Evolutionary conservation across 2,888 invertebrate species (phyloP).

Genomic region (Sphecodes monilicornis): DNA sequence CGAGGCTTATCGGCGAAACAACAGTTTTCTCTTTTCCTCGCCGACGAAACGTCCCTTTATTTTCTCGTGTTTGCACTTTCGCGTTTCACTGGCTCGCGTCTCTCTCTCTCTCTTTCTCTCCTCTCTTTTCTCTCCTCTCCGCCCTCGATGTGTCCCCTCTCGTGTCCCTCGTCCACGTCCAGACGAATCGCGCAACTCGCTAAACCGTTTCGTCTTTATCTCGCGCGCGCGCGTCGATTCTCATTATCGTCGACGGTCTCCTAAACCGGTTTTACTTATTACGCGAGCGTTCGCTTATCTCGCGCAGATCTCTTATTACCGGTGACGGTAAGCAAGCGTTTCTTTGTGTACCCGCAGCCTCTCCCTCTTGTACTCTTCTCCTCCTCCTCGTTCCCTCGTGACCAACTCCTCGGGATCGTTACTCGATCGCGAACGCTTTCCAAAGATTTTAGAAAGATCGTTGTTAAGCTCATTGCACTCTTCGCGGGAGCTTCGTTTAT

Average conservation of each 20-base stretch:
- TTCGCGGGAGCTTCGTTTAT: too few relatives aligned
- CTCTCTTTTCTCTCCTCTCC: neutral
- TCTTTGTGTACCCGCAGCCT: conserved; percentile 27
- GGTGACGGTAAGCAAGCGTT: conserved; percentile 51
- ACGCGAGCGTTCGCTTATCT: conserved; percentile 58
- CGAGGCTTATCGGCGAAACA: conserved; percentile 63
- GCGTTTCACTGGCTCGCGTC: conserved; percentile 26
- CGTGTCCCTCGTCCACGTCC: neutral
- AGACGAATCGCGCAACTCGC: conserved; percentile 36
- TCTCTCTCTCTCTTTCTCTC: neutral
- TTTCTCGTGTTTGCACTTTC: conserved; percentile 52
- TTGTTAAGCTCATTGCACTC: too few relatives aligned
- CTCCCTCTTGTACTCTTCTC: neutral
- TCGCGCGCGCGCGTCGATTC: conserved; percentile 29
- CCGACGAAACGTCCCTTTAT: conserved; percentile 25
- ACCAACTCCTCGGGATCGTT: neutral
- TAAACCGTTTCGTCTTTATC: conserved; percentile 40
- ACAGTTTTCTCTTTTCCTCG: conserved; percentile 55
- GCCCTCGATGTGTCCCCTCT: neutral
- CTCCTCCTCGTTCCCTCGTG: neutral
- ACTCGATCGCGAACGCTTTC: neutral
- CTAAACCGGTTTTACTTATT: conserved; percentile 64
- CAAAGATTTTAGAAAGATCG: neutral
- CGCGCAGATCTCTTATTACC: conserved; percentile 57
- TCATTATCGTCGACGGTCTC: conserved; percentile 51